Base-by-base conservation (phyloP, 2,113 vertebrate genomes). In the Todiramphus saurophagus region DNA sequence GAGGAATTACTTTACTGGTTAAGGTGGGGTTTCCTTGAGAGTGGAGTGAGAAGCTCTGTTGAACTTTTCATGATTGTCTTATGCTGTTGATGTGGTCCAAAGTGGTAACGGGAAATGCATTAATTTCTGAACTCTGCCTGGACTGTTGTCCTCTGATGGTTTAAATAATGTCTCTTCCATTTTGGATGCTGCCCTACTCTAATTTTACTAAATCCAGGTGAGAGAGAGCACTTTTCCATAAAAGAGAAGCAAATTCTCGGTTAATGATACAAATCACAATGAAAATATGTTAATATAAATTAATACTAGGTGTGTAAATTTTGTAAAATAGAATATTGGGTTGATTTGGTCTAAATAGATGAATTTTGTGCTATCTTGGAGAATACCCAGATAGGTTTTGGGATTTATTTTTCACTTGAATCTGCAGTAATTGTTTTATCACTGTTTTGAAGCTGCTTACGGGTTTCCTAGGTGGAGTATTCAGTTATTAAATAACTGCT, bases 401-500 rank as follows among this genome's bases (percentile, higher is more conserved):
- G 50, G 62, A 25, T 92, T 92, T 88, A 44, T 46, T 72, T 94
- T 95, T 95, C 90, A 93, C 82, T 96, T 93, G 89, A 89, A 89
- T 94, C 76, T 92, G 70, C 50, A 25, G 70, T 81, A 75, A 46
- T 77, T 93, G 81, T 90, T 94, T 88, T 94, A 39, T 94, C 90
- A 92, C 91, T 96, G 91, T 90, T 96, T 64, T 86, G 69, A 96
- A 91, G 95, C 92, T 96, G 91, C 93, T 96, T 93, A 96, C 30
- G 60, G 90, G 93, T 97, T 96, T 91, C 69, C 56, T 84, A 78
- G 80, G 62, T 55, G 62, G 89, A 73, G 76, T 83, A 87, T 73
- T 86, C 96, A 93, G 86, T 97, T 97, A 81, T 76, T 68, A 3
- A 92, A 55, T 89, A 75, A 77, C 89, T 94, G 93, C 24, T 89